A percentile compares a stretch with the other conserved stretches of the same genome.
Conservation (phyloP, 2,797 vertebrate species). For the Crax fasciolata region DNA sequence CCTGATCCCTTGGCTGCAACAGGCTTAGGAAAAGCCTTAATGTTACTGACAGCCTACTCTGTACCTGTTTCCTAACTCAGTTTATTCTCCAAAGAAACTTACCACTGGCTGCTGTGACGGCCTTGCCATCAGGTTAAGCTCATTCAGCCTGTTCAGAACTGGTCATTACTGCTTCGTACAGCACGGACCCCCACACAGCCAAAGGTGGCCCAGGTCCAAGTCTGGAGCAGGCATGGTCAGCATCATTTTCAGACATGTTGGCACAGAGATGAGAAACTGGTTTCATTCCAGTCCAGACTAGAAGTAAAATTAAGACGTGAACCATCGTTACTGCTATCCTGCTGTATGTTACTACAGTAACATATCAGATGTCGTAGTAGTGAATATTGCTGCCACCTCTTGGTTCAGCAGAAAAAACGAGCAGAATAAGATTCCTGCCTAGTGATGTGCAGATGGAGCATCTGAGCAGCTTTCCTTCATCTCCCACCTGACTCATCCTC, state of each 20-base stretch:
- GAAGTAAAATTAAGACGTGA: not conserved
- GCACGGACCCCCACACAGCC: not conserved
- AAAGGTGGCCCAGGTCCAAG: not conserved
- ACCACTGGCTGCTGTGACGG: not conserved
- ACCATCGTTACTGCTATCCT: not conserved
- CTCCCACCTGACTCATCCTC: not conserved
- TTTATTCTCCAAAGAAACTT: not conserved
- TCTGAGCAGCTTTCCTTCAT: not conserved
- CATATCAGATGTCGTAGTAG: not conserved
- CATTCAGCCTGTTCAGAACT: not conserved
- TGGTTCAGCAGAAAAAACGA: not conserved
- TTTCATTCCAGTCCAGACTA: not conserved
- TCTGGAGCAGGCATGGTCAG: not conserved
- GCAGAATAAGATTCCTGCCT: not conserved
- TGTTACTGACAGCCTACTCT: not conserved
- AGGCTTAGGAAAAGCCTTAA: not conserved
- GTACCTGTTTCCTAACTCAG: not conserved
- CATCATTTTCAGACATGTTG: not conserved
- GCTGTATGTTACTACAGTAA: not conserved
- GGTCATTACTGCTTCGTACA: not conserved
- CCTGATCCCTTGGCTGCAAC: not conserved
- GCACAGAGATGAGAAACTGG: not conserved
- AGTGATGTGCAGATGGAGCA: not conserved
- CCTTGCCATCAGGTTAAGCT: not conserved
- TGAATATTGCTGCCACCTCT: slow-evolving; percentile 54